Base-by-base conservation (phyloP, 2,888 invertebrate genomes). In the Apocheima hispidaria region DNA sequence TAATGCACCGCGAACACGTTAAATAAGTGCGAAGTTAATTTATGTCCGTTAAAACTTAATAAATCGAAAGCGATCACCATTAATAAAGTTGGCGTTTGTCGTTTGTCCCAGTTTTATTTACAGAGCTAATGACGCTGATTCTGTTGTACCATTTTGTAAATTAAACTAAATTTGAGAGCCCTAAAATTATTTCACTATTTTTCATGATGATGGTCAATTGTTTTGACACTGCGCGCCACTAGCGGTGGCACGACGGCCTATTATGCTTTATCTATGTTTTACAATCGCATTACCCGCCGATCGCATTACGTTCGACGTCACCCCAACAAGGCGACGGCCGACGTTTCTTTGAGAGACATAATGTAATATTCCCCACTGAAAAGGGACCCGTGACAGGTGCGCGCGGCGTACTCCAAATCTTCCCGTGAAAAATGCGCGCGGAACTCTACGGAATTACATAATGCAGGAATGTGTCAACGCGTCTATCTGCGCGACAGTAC, bases 391-490 rank as follows among this genome's bases (percentile, higher is more conserved):
- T 81, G 90, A 86, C 90, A 89, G 90, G 88, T 90, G 88, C 76
- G 79, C 77, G 74, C 71, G 77, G 79, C 80, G 75, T 78, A 79
- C 74, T 83, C 82, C 81, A 81, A 86, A 86, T 86, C 82, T 82
- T 78, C 80, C 83, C 82, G 84, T 88, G 90, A 89, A 89, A 90
- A 90, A 88, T 90, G 86, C 84, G 86, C 81, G 77, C 70, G 73
- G 73, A 72, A 76, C 73, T 73, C 69, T 46, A 60, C 53, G 58
- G 86, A 81, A 84, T 86, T 85, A 88, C 84, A 84, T 88, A 88
- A 88, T 86, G 84, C 87, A 81, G 75, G 84, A 77, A 87, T 83
- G 84, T 88, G 89, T 86, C 88, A 84, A 82, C 81, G 82, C 74
- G 79, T 75, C 73, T 78, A 77, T 64, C 60, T 58, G 49, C 61